Evolutionary conservation across 2,888 invertebrate genomes (phyloP), one percentile per base, ranked within the genome.

Genomic region (Cabera pusaria): DNA sequence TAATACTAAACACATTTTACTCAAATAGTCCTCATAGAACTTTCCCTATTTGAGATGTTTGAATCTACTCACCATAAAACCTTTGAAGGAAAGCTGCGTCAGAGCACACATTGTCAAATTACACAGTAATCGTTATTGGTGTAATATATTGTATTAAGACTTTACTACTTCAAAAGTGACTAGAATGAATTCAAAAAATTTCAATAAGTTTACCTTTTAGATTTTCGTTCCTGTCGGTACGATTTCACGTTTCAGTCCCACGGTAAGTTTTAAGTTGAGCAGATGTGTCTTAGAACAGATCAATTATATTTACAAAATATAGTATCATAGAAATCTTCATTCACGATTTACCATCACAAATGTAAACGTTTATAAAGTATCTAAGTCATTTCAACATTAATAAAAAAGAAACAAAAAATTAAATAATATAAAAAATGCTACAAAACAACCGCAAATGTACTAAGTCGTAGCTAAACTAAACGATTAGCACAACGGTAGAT

Each of bases 271-370:
- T 73, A 80, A 83, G 78, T 87, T 87, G 88, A 88, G 87, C 88
- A 87, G 85, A 85, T 78, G 70, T 84, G 76, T 72, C 81, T 85
- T 85, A 85, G 68, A 85, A 82, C 82, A 74, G 74, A 84, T 82
- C 73, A 75, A 72, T 72, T 79, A 85, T 84, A 84, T 84, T 79
- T 87, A 86, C 82, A 87, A 82, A 81, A 80, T 82, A 80, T 67
- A 66, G 72, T 71, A 73, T 68, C 60, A 65, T 75, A 77, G 74
- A 83, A 79, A 73, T 72, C 52, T 71, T 70, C 53, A 60, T 54
- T 66, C 66, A 71, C 53, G 57, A 56, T 66, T 46, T 44, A 52
- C 39, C 48, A 39, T 60, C 68, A 70, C 72, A 68, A 73, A 72
- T 75, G 67, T 80, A 76, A 75, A 79, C 64, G 68, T 68, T 76